A percentile compares a stretch with the other conserved stretches of the same genome.
phyloP scores from a whole-genome alignment of 2,113 vertebrate genomes.

The Chamaea fasciata region DNA sequence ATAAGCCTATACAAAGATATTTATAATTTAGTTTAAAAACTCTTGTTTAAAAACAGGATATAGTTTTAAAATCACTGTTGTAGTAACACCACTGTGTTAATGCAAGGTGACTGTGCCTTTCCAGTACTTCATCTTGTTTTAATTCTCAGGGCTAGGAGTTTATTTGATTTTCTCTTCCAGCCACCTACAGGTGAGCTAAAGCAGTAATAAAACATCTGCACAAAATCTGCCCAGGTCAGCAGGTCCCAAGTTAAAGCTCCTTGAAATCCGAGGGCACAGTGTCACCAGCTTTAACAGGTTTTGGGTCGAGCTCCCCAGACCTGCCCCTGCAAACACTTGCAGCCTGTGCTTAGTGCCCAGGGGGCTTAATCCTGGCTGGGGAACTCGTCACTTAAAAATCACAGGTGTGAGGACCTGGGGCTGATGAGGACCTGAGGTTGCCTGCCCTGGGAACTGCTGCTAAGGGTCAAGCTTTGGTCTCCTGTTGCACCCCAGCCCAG shows the following conservation, averaged over 20 bases:
- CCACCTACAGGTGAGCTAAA: neutral
- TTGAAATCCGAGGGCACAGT: neutral
- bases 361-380: neutral
- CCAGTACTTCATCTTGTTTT: neutral
- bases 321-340: neutral
- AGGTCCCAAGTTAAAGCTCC: neutral
- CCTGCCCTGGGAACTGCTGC: neutral
- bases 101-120: neutral
- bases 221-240: neutral
- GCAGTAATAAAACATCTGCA: neutral
- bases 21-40: neutral
- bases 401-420: neutral
- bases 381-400: neutral
- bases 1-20: neutral
- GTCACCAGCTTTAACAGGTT: neutral
- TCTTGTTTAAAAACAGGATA: neutral
- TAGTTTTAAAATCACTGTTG: neutral
- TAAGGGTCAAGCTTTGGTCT: neutral
- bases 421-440: neutral
- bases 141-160: neutral
- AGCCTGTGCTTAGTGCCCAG: neutral
- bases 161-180: neutral
- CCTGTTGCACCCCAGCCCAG: neutral
- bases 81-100: neutral
- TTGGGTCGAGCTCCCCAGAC: neutral